A percentile compares a stretch with the other conserved stretches of the same genome.
phyloP scores from a whole-genome alignment of 2,888 invertebrate species.

The Acrobasis consociella region DNA sequence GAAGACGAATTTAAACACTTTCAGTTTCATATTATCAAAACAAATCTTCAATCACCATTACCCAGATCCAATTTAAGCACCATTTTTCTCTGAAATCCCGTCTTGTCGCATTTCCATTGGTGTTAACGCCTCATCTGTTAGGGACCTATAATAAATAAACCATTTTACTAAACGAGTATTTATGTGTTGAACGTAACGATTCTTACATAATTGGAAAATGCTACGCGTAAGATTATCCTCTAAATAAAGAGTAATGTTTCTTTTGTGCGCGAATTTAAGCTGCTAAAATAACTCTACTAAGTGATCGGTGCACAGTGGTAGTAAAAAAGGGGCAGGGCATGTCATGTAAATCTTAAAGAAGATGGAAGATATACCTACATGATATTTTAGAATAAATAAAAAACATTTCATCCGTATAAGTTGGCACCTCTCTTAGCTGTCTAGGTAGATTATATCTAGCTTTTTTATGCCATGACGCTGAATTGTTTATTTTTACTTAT shows the following conservation, averaged over 20 bases:
- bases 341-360: no score
- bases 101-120: conserved; percentile 6
- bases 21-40: no score
- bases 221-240: conserved; percentile 34
- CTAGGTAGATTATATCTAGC: no score
- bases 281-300: conserved; percentile 1
- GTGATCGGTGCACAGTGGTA: neutral
- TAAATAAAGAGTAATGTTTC: conserved; percentile 32
- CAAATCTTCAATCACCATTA: neutral
- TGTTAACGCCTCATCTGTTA: conserved; percentile 30
- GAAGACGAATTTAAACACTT: no score
- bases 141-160: conserved; percentile 34
- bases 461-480: no score
- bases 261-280: conserved; percentile 15
- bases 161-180: conserved; percentile 37
- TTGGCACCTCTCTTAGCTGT: no score
- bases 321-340: no score
- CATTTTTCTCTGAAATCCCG: neutral
- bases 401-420: no score
- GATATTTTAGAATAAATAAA: no score
- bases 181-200: conserved; percentile 33
- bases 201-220: conserved; percentile 40
- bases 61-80: conserved; percentile 1
- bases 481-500: no score
- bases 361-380: no score